phyloP scores from a whole-genome alignment of 2,113 vertebrate species.

The Climacteris rufus region DNA sequence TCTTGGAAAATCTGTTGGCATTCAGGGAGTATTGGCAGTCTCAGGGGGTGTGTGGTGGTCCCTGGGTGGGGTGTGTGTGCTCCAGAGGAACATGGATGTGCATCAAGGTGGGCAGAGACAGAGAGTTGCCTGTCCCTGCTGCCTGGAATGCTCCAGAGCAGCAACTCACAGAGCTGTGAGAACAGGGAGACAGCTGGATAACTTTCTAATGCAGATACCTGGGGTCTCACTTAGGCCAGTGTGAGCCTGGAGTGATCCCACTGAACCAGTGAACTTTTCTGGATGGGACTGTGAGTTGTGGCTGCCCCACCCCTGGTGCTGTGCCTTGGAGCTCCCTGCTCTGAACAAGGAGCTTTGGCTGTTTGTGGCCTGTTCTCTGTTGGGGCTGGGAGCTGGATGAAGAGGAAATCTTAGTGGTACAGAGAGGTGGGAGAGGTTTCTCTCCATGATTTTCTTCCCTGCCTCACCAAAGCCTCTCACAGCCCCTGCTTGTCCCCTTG shows the following conservation, averaged over 20 bases:
- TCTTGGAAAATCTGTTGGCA: not conserved
- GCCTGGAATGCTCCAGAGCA: not conserved
- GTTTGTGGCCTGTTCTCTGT: not conserved
- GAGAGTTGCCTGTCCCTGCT: not conserved
- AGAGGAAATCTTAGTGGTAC: not conserved
- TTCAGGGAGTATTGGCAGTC: not conserved
- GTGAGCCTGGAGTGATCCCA: not conserved
- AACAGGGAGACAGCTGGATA: not conserved
- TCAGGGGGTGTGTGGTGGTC: rapidly evolving
- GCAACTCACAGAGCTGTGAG: not conserved
- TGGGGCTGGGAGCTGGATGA: not conserved
- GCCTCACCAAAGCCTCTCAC: not conserved
- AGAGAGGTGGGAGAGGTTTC: not conserved
- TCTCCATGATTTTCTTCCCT: not conserved
- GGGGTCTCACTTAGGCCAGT: not conserved
- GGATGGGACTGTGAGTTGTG: not conserved
- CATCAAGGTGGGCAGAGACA: not conserved
- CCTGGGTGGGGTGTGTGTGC: not conserved
- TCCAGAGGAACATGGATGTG: not conserved
- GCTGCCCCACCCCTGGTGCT: not conserved
- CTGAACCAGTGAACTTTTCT: not conserved
- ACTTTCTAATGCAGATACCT: not conserved
- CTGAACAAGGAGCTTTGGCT: not conserved
- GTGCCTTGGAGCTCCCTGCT: not conserved
- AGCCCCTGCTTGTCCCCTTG: not conserved